Base-by-base conservation (phyloP, 2,888 invertebrate species). In the Drosophila birchii region DNA sequence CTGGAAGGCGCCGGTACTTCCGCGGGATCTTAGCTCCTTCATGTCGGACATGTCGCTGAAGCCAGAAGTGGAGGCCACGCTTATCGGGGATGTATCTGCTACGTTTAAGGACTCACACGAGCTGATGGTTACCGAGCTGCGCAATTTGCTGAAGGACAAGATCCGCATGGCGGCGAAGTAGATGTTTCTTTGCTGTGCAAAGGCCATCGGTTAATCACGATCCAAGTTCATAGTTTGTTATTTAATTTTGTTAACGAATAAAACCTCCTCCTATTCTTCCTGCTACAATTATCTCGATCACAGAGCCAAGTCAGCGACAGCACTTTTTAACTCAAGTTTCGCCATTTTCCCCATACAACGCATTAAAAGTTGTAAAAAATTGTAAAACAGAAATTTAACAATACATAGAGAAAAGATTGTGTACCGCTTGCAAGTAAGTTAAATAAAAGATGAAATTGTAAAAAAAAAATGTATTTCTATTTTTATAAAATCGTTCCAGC, bases 11-110 rank as follows among this genome's bases (percentile, higher is more conserved):
- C 92, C 92, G 8, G 79, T 81, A 26, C 82, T 92, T 69, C 90
- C 92, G 2, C 87, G 89, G 18, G 90, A 91, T 45, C 80, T 93
- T 14, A 90, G 85, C 57, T 91, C 92, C 2, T 92, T 91, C 47
- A 92, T 93, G 92, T 89, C 92, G 20, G 92, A 92, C 66, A 92
- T 93, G 91, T 92, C 92, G 20, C 71, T 93, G 0, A 92, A 92
- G 75, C 91, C 92, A 5, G 90, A 92, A 64, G 87, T 91, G 4
- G 92, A 92, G 76, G 86, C 90, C 54, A 90, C 86, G n/a, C 86
- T 92, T 11, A 89, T 92, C 56, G 89, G 88, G 26, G 92, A 92
- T 76, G 92, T 92, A 14, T 89, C 90, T 12, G 81, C 88, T 34
- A 91, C 88, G 61, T 92, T 93, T 67, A 92, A 90, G 67, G 92